Evolutionary conservation across 1,140 invertebrate species (phyloP).

Genomic region (roundworm (Caenorhabditis elegans)): DNA sequence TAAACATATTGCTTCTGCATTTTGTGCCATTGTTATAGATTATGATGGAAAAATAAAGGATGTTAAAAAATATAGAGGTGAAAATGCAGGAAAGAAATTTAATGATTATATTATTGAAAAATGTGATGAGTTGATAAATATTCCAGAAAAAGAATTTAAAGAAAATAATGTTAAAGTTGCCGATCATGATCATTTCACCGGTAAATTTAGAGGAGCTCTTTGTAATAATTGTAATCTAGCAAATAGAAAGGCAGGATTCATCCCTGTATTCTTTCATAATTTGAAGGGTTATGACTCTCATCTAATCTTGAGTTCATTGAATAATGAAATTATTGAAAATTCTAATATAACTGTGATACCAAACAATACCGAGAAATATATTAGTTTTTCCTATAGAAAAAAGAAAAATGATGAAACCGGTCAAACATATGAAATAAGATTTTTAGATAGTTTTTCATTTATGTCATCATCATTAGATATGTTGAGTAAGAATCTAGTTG

Average conservation of each 20-base stretch:
- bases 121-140: constrained; percentile 4
- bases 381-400: constrained; percentile 42
- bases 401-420: constrained; percentile 37
- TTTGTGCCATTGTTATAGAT: constrained; percentile 28
- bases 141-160: too few species aligned
- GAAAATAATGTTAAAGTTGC: constrained; percentile 33
- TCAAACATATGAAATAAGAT: constrained; percentile 47
- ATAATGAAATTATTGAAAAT: constrained; percentile 33
- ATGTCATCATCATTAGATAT: constrained; percentile 15
- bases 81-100: constrained; percentile 13
- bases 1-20: constrained; percentile 34
- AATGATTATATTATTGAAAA: constrained; percentile 23
- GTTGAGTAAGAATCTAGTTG: not conserved
- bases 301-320: constrained; percentile 22
- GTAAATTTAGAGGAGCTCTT: constrained; percentile 13
- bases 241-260: constrained; percentile 21
- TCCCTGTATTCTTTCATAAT: constrained; percentile 39
- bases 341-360: constrained; percentile 19
- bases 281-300: constrained; percentile 50
- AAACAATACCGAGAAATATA: constrained; percentile 48
- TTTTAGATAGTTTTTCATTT: constrained; percentile 39
- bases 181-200: constrained; percentile 40
- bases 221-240: constrained; percentile 26
- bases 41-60: not conserved
- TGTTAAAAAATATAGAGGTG: not conserved